Base-by-base conservation (phyloP, 1,140 invertebrate species). In the Onthophagus taurus region DNA sequence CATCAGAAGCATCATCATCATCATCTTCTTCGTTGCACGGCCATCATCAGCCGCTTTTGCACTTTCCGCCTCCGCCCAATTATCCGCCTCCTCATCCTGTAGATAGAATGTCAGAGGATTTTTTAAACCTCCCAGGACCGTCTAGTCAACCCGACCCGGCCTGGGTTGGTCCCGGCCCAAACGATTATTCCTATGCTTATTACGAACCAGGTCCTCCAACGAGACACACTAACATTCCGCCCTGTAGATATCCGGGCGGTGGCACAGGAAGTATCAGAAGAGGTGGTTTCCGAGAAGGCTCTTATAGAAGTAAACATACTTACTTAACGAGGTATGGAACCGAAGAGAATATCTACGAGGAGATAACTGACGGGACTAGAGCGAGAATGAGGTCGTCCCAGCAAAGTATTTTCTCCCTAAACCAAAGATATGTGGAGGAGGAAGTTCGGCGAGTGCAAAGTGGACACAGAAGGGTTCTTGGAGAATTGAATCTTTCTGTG, bases 341-440 rank as follows among this genome's bases (percentile, higher is more conserved):
- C 9, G 80, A 83, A 60, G 85, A 89, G 67, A 89, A 89, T 61
- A 87, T 89, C 58, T 89, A 89, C 60, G 85, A 89, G 67, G 85
- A 89, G 70, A 88, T 89, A 54, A 81, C 72, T 43, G 76, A 79
- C 44, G 72, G 70, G 48, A 29, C 45, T 14, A 21, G 45, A 9
- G 45, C 45, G 4, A 31, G 45, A 19, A 41, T 47, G 37, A 36
- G 31, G 17, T 17, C 42, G 2, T 16, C 41, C 18, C 45, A 47
- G 23, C 37, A 47, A n/a, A 41, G 37, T 9, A 47, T 47, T 2
- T 74, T 75, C 30, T 77, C 76, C 7, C 57, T 79, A 3, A 74
- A 75, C 52, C 71, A 76, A 54, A 80, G 76, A 49, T 70, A 83
- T 12, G 76, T 85, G 7, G 82, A 85, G 58, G 84, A 89, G 60